Evolutionary conservation across 2,113 vertebrate genomes (phyloP), one percentile per base, ranked within the genome.

Genomic region (Arenaria interpres): DNA sequence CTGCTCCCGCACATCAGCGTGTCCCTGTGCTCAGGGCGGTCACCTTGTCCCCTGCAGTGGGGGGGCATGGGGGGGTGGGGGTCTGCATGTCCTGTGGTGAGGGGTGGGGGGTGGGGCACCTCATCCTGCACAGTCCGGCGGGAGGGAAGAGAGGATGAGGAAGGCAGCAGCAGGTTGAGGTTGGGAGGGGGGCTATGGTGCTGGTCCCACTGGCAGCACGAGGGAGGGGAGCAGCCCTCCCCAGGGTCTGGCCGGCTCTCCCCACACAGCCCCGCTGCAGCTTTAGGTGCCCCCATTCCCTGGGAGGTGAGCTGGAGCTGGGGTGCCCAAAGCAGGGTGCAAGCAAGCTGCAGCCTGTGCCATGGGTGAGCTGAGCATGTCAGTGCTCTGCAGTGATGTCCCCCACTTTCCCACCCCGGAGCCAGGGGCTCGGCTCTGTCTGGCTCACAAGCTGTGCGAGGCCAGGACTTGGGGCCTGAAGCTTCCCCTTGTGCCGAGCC

Each of bases 401-500:
- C n/a, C 7, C 19, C 5, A 1, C 21, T 53, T 27, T 35, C 24
- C 43, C 45, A 16, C 1, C 5, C 14, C 5, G 3, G 68, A 50
- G n/a, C 46, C 25, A 43, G 53, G 2, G 22, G 7, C 83, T 48
- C 5, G 1, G 54, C 48, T 25, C 2, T 19, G 59, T 24, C 43
- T 50, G 57, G 10, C 11, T 4, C 37, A 4, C 3, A 3, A 37
- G 12, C 10, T 9, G 30, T 10, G 28, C 30, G 33, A 39, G 28
- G 62, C 11, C 3, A 9, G 45, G n/a, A 37, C 20, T 37, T 21
- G 35, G 2, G 18, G 14, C 3, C 4, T 2, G 35, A 27, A 32
- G 16, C 17, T 67, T 32, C 32, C 43, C 2, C 4, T 2, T 2
- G 63, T 2, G 20, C 16, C 1, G 1, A 30, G 21, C 16, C 8